Base-by-base conservation (phyloP, 2,113 vertebrate species). In the Labrus mixtus region DNA sequence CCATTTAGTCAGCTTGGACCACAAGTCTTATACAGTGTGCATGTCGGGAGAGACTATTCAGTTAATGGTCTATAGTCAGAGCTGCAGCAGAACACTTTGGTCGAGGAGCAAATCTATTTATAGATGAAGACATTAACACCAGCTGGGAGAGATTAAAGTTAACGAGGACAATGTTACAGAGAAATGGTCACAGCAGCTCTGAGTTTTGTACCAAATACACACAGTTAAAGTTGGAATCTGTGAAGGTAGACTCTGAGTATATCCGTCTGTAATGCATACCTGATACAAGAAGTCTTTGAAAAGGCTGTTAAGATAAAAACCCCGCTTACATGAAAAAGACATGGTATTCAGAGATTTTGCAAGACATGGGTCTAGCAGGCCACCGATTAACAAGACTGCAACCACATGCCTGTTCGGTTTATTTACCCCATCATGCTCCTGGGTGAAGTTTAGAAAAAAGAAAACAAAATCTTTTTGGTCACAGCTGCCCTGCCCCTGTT, bases 1-100 rank as follows among this genome's bases (percentile, higher is more conserved):
- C 69, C 82, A 87, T 73, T 20, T 2, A 77, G 80, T 81, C 82
- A 81, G 74, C 65, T 62, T 19, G 19, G 33, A 63, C 50, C 46
- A 54, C 39, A 19, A 13, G 56, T 63, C 33, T 11, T 65, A 22
- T 29, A 57, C 39, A 33, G 53, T 51, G 57, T 55, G 57, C n/a
- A 48, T 45, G 33, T 17, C 58, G 13, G 29, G 59, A 50, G 43
- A 25, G 9, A 20, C 4, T 45, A 20, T 36, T 62, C 33, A 55
- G 48, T 33, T 1, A 7, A 55, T 48, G 9, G 0, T 22, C 23
- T 8, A n/a, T 0, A 25, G 45, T 46, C 13, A 17, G 55, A 16
- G 11, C 41, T 48, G 41, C 55, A 20, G 15, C 68, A 58, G 0
- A 4, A 51, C n/a, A 25, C 45, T 60, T 66, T 10, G 59, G 16